Percentiles rank a stretch among this genome's conserved stretches.
Evolutionary conservation across 2,888 invertebrate species (phyloP).

Genomic region (Beris morrisii): DNA sequence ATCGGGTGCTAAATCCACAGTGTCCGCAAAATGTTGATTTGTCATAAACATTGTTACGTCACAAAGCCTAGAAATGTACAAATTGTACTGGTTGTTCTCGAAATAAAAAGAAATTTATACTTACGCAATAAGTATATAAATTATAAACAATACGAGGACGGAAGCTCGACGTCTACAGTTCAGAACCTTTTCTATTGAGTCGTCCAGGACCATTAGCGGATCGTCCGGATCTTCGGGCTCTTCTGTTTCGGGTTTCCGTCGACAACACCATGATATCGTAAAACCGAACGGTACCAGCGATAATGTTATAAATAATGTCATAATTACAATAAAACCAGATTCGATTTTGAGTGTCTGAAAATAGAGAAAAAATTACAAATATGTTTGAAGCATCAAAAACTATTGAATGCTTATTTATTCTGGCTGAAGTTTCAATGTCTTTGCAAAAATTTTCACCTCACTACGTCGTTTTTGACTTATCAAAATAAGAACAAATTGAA

Average conservation of each 20-base stretch:
- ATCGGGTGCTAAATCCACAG: conserved; percentile 60
- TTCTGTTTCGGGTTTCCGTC: conserved; percentile 55
- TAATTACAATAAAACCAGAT: conserved; percentile 66
- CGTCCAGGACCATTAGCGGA: conserved; percentile 51
- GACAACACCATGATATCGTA: conserved; percentile 60
- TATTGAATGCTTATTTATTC: no score
- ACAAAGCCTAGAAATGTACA: conserved; percentile 57
- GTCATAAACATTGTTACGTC: conserved; percentile 64
- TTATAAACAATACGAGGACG: conserved; percentile 50
- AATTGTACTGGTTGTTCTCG: not conserved
- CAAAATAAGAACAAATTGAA: no score
- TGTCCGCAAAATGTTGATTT: conserved; percentile 64
- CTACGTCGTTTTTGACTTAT: no score
- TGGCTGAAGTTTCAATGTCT: no score
- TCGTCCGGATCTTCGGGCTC: conserved; percentile 50
- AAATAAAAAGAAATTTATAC: conserved; percentile 38
- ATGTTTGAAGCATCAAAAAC: not conserved
- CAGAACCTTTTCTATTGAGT: conserved; percentile 49
- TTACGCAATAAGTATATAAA: conserved; percentile 52
- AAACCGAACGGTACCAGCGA: conserved; percentile 67
- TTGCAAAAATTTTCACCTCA: no score
- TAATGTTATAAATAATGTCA: conserved; percentile 65
- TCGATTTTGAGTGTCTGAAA: conserved; percentile 72
- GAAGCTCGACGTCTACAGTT: conserved; percentile 51
- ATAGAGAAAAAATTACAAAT: conserved; percentile 10